Percentiles rank a stretch among this genome's conserved stretches.
Evolutionary conservation across 2,888 invertebrate genomes (phyloP).

Genomic region (Isoperla grammatica): DNA sequence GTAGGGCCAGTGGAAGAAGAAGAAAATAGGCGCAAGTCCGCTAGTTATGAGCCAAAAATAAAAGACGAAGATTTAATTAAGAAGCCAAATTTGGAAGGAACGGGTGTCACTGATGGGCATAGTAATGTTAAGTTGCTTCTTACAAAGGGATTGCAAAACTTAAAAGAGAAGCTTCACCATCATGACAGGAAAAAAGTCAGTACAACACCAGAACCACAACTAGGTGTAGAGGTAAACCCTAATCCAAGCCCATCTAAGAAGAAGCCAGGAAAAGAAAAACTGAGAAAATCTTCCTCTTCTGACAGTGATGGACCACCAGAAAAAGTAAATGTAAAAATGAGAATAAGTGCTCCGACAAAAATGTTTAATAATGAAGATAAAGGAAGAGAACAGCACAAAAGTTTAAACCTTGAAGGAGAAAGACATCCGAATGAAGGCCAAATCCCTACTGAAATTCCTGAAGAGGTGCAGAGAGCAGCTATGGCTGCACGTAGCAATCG

Average conservation of each 20-base stretch:
- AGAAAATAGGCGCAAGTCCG: conserved; percentile 7
- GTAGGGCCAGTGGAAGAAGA: conserved; percentile 24
- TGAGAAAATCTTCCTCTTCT: neutral
- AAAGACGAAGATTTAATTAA: neutral
- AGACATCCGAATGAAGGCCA: conserved; percentile 15
- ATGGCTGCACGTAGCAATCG: conserved; percentile 63
- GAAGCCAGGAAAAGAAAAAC: conserved; percentile 4
- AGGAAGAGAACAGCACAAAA: neutral
- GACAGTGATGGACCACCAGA: conserved; percentile 16
- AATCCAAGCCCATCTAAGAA: conserved; percentile 41
- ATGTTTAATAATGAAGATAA: conserved; percentile 26
- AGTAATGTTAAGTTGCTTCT: conserved; percentile 36
- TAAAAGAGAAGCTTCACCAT: conserved; percentile 29
- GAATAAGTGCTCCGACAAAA: conserved; percentile 18
- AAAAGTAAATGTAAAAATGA: conserved; percentile 19
- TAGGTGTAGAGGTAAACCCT: conserved; percentile 44
- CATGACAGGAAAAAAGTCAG: conserved; percentile 24
- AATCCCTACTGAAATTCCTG: conserved; percentile 64
- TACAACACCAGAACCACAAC: conserved; percentile 41
- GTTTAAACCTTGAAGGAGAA: neutral
- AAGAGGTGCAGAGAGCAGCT: conserved; percentile 66
- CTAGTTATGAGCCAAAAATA: neutral
- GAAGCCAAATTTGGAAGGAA: neutral
- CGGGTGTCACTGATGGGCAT: conserved; percentile 23
- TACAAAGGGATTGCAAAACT: conserved; percentile 36